Percentiles rank a stretch among this genome's conserved stretches.
phyloP scores from a whole-genome alignment of 2,113 vertebrate species.

The Muntiacus muntjak region DNA sequence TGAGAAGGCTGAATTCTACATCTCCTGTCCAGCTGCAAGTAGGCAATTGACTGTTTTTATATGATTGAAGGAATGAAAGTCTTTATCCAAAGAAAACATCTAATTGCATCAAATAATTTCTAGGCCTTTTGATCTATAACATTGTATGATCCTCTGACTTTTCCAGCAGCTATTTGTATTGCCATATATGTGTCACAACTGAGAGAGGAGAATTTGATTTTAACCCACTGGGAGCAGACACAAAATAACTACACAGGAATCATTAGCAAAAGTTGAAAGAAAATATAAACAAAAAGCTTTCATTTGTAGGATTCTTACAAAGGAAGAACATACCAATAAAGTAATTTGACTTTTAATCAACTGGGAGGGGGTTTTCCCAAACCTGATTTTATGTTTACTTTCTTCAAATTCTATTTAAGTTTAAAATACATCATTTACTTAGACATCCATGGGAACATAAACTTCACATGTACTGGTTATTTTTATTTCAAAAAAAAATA shows the following conservation, averaged over 20 bases:
- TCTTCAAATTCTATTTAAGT: not conserved
- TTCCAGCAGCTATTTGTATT: not conserved
- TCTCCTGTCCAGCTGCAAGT: not conserved
- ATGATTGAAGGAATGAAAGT: not conserved
- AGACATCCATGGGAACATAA: not conserved
- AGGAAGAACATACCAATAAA: not conserved
- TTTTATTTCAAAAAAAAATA: not conserved
- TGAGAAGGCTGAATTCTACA: not conserved
- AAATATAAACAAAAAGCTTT: not conserved
- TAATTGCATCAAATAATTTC: not conserved
- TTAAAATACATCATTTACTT: not conserved
- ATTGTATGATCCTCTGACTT: not conserved
- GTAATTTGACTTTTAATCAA: not conserved
- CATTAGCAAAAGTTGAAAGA: not conserved
- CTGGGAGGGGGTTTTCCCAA: not conserved
- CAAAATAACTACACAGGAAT: not conserved
- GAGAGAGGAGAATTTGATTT: not conserved
- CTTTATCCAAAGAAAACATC: not conserved
- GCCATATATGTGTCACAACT: not conserved
- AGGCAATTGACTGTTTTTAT: not conserved
- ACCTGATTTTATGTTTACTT: not conserved
- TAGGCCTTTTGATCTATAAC: not conserved
- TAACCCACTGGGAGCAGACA: not conserved
- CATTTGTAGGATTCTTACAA: not conserved
- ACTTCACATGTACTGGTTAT: not conserved